Evolutionary conservation across 2,888 invertebrate genomes (phyloP).

Genomic region (Ophion ellenae): DNA sequence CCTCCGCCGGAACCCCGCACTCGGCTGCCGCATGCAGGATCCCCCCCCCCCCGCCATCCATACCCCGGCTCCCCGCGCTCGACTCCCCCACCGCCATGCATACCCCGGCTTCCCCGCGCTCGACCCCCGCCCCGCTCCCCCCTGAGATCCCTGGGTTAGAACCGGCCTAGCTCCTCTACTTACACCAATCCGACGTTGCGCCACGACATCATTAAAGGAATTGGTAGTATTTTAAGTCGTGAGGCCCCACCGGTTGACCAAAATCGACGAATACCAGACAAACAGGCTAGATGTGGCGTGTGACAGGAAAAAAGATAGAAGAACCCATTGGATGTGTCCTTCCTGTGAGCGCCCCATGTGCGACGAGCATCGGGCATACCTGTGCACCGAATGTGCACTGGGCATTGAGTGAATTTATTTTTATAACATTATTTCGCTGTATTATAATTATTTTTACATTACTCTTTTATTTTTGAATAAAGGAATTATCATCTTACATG

Average conservation of each 20-base stretch:
- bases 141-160: too few relatives aligned
- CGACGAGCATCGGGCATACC: slow-evolving; percentile 51
- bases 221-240: slow-evolving; percentile 7
- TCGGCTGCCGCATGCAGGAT: too few relatives aligned
- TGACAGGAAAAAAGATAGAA: slow-evolving; percentile 41
- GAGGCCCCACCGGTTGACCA: background rate
- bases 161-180: too few relatives aligned
- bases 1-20: too few relatives aligned
- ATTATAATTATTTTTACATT: slow-evolving; percentile 19
- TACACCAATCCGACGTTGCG: slow-evolving; percentile 64
- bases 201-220: slow-evolving; percentile 40
- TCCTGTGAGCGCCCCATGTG: slow-evolving; percentile 58
- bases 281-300: slow-evolving; percentile 51
- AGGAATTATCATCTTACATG: slow-evolving; percentile 17
- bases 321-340: slow-evolving; percentile 48
- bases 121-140: too few relatives aligned
- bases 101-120: too few relatives aligned
- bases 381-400: slow-evolving; percentile 56
- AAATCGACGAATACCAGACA: slow-evolving; percentile 27
- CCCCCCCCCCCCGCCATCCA: too few relatives aligned
- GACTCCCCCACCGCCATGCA: too few relatives aligned
- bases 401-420: slow-evolving; percentile 31
- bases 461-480: slow-evolving; percentile 33
- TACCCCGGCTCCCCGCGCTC: too few relatives aligned
- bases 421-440: slow-evolving; percentile 7